These are phyloP conservation scores for Spatula versicolor DNA, from an alignment of 2,797 vertebrate species.

Conservation along the genomic window DNA sequence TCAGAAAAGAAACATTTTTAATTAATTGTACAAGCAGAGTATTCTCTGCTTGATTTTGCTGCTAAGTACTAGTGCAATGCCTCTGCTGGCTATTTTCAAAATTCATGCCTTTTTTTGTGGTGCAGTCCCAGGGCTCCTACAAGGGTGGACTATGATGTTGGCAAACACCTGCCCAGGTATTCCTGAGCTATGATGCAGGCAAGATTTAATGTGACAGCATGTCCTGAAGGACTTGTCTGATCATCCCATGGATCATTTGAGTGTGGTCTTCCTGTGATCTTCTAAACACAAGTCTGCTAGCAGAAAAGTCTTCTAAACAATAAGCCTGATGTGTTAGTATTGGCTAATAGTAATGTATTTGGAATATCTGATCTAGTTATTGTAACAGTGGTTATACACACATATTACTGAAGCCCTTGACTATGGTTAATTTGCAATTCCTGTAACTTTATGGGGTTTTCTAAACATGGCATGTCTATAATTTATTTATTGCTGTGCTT, in stretches of 20 bases:
- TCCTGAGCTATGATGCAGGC: background rate
- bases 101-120: background rate
- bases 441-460: background rate
- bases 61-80: no score
- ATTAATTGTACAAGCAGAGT: background rate
- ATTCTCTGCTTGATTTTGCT: background rate
- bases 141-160: background rate
- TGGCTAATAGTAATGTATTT: background rate
- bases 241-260: background rate
- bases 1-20: background rate
- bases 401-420: background rate
- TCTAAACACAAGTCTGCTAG: background rate
- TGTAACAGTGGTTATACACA: background rate
- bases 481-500: background rate
- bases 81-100: no score
- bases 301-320: background rate
- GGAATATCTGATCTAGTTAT: background rate
- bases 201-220: background rate
- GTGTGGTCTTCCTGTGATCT: background rate
- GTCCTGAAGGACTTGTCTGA: background rate
- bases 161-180: background rate
- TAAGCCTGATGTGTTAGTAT: background rate
- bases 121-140: background rate
- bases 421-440: background rate
- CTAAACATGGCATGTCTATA: background rate